phyloP scores from a whole-genome alignment of 2,888 invertebrate genomes.

The Amphipyra tragopoginis region DNA sequence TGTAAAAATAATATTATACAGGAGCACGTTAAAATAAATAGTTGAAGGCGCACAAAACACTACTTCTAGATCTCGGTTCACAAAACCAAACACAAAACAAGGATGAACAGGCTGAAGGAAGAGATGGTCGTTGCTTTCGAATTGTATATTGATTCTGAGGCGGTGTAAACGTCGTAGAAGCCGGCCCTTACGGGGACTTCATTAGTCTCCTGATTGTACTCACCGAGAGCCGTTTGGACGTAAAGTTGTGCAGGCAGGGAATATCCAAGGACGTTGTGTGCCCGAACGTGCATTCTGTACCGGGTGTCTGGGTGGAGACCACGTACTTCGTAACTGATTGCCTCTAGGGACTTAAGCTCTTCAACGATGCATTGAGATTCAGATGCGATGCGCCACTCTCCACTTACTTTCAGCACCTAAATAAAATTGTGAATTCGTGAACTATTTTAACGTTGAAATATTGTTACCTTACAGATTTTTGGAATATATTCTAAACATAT shows the following conservation, averaged over 20 bases:
- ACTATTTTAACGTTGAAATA: constrained; percentile 8
- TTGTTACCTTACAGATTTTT: background rate
- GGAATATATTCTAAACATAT: constrained; percentile 15
- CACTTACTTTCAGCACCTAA: constrained; percentile 92
- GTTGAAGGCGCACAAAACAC: constrained; percentile 66
- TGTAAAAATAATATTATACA: constrained; percentile 57
- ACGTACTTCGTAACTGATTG: constrained; percentile 92
- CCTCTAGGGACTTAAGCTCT: constrained; percentile 91
- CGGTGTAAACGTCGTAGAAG: constrained; percentile 87
- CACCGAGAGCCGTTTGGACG: constrained; percentile 96
- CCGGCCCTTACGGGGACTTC: constrained; percentile 84
- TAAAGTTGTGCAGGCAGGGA: constrained; percentile 94
- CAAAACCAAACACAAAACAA: constrained; percentile 79
- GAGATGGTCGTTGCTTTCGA: constrained; percentile 74
- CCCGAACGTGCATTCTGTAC: constrained; percentile 95
- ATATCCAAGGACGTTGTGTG: constrained; percentile 96
- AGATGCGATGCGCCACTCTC: constrained; percentile 91
- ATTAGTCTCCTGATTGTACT: constrained; percentile 90
- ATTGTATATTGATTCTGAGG: constrained; percentile 74
- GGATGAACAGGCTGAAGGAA: constrained; percentile 74
- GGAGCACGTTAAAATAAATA: constrained; percentile 66
- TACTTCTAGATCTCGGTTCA: constrained; percentile 70
- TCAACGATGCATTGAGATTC: constrained; percentile 90
- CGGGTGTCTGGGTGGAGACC: constrained; percentile 93
- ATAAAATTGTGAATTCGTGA: constrained; percentile 25